Conservation (phyloP, 2,888 invertebrate genomes). For the Hetaerina titia region DNA sequence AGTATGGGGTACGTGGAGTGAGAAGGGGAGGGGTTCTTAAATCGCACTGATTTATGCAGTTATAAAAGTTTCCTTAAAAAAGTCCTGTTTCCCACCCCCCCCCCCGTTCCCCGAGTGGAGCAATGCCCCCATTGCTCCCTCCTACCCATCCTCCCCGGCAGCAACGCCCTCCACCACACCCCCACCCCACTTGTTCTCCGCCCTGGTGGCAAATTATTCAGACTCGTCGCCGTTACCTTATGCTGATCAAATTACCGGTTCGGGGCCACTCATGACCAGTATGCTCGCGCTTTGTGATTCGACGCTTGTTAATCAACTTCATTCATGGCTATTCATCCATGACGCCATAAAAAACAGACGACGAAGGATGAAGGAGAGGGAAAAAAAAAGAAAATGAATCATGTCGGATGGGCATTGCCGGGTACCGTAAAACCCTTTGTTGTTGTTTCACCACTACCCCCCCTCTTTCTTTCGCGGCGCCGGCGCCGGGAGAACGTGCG, state of each 20-base stretch:
- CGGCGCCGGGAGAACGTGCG: neutral
- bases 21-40: too few species aligned
- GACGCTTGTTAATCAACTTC: slow-evolving; percentile 8
- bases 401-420: neutral
- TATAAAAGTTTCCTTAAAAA: neutral
- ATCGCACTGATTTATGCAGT: neutral
- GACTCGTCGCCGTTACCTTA: neutral
- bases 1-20: too few species aligned
- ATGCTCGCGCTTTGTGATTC: neutral
- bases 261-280: neutral
- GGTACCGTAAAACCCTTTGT: neutral
- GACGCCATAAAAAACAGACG: neutral
- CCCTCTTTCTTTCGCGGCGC: neutral
- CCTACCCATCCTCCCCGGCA: neutral
- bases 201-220: neutral
- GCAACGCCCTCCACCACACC: too few species aligned
- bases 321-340: neutral
- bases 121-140: neutral
- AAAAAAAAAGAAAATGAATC: too few species aligned
- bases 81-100: neutral
- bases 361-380: neutral
- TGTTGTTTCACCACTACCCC: neutral
- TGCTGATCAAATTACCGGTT: slow-evolving; percentile 1
- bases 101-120: neutral
- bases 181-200: too few species aligned